Conservation (phyloP, 2,797 vertebrate species). For the Anomalospiza imberbis region DNA sequence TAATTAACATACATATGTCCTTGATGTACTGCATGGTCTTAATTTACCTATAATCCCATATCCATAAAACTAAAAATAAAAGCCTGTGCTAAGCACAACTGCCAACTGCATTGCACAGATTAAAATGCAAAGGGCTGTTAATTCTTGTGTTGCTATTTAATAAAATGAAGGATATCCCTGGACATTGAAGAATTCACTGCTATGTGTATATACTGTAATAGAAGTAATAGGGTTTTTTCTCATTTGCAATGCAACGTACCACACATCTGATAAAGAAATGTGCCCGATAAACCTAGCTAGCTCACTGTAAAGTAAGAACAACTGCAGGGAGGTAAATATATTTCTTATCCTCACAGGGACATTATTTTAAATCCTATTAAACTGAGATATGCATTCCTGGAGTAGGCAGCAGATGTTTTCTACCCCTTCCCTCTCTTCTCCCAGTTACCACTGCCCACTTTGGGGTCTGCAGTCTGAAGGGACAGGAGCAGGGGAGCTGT, state of each 20-base stretch:
- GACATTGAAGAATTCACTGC: not conserved
- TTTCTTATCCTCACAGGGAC: not conserved
- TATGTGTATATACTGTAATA: not conserved
- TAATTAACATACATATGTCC: not conserved
- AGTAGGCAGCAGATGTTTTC: not conserved
- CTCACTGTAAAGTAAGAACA: not conserved
- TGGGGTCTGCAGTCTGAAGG: not conserved
- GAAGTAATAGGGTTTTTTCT: not conserved
- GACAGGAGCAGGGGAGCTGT: not conserved
- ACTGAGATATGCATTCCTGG: not conserved
- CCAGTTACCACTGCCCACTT: not conserved
- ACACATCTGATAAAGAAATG: not conserved
- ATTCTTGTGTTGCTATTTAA: not conserved
- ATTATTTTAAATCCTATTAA: not conserved
- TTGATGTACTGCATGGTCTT: not conserved
- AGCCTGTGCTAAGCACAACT: conserved; percentile 4
- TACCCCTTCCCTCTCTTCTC: not conserved
- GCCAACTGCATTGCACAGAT: not conserved
- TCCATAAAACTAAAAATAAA: conserved; percentile 23
- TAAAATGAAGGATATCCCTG: not conserved
- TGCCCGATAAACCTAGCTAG: not conserved
- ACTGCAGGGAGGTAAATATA: not conserved
- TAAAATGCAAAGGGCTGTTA: conserved; percentile 1
- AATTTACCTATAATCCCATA: not conserved
- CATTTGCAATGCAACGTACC: not conserved